Evolutionary conservation across 2,113 vertebrate genomes (phyloP), one percentile per base, ranked within the genome.

Genomic region (Melanocharis versteri): DNA sequence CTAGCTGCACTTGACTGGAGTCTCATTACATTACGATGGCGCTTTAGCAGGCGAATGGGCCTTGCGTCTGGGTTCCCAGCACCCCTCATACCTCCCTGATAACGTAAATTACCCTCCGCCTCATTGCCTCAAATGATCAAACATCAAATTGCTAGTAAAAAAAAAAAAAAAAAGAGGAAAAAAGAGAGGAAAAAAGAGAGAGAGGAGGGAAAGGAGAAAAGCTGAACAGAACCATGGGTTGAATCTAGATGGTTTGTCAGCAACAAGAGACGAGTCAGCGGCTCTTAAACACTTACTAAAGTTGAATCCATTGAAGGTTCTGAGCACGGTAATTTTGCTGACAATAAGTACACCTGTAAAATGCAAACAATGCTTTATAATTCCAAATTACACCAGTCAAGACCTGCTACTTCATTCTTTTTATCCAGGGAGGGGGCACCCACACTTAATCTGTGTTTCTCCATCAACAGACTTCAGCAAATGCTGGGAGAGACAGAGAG

Each of bases 71-170:
- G 98, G 98, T 98, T 98, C 98, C 98, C 98, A 98, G 98, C 98
- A 98, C 98, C 98, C 98, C 98, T 99, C 98, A 99, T 98, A 98
- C 98, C 97, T 98, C 98, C 98, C 98, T 98, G 98, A 98, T 98
- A 98, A 98, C 98, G 98, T 98, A 98, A 99, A 99, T 99, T 99
- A 98, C 98, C 98, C 98, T 98, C 98, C 98, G 98, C 98, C 98
- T 99, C 98, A 99, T 99, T 99, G 98, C 98, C 98, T 99, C 98
- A 98, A 99, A 99, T 99, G 98, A 99, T 99, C 98, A 99, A 99
- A 99, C 98, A 99, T 98, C 98, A 99, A 99, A 99, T 98, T 98
- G 98, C 98, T 98, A 98, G 98, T 98, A 98, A 98, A 98, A 98
- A 97, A 96, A 97, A 97, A 94, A 86, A 83, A 66, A 89, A 71